Evolutionary conservation across 2,888 invertebrate species (phyloP).

Genomic region (Phengaris arion): DNA sequence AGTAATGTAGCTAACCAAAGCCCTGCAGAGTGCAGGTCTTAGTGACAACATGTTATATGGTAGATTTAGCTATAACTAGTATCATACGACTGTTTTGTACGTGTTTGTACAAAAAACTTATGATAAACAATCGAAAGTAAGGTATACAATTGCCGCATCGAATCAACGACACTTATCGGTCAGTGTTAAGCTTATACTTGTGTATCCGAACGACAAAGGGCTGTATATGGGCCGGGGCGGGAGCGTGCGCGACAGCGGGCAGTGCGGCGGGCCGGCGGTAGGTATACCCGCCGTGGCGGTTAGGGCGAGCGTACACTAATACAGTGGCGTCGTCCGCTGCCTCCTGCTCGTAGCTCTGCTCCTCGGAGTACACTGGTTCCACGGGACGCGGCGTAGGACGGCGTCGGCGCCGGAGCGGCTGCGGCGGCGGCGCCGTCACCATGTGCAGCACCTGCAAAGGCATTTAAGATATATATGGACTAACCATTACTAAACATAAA

Average conservation of each 20-base stretch:
- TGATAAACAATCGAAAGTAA: slow-evolving; percentile 3
- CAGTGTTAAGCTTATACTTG: slow-evolving; percentile 56
- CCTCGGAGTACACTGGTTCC: slow-evolving; percentile 19
- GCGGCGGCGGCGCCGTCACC: slow-evolving; percentile 32
- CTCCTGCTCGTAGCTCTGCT: slow-evolving; percentile 38
- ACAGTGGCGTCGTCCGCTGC: slow-evolving; percentile 46
- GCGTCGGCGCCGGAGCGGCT: slow-evolving; percentile 5
- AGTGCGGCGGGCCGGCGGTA: slow-evolving; percentile 48
- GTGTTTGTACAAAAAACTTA: slow-evolving; percentile 12
- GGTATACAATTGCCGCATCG: not conserved
- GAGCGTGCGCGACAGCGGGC: slow-evolving; percentile 30
- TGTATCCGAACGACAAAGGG: slow-evolving; percentile 62
- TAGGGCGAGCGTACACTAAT: slow-evolving; percentile 63
- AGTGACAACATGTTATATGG: not conserved
- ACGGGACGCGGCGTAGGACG: slow-evolving; percentile 30
- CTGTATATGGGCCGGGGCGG: slow-evolving; percentile 44
- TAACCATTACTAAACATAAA: not conserved
- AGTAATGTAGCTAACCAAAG: no score
- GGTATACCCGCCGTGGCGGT: slow-evolving; percentile 57
- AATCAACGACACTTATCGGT: slow-evolving; percentile 27
- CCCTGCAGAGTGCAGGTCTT: not conserved
- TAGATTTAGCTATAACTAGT: not conserved
- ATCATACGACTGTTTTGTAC: slow-evolving; percentile 20
- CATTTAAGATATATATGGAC: not conserved
- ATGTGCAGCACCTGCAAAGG: slow-evolving; percentile 31